Percentiles rank a stretch among this genome's conserved stretches.
Conservation (phyloP, 2,888 invertebrate genomes). For the Erebia palarica region DNA sequence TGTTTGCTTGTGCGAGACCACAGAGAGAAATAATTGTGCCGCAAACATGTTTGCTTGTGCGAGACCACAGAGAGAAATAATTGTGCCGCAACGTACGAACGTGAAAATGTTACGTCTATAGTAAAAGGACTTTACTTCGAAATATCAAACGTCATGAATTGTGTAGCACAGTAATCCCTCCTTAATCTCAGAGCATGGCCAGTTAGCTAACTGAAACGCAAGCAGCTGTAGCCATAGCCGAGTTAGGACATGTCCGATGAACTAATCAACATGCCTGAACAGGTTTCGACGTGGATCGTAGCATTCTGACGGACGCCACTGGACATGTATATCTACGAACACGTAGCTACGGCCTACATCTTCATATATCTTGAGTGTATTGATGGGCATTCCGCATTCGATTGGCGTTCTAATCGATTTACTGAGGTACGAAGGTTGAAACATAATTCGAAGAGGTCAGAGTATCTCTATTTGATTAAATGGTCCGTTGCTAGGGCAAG, state of each 20-base stretch:
- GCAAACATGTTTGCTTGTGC: too few species aligned
- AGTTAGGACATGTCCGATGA: slow-evolving; percentile 33
- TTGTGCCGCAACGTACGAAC: too few species aligned
- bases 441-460: background rate
- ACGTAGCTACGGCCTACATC: background rate
- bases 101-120: too few species aligned
- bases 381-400: slow-evolving; percentile 1
- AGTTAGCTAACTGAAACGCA: slow-evolving; percentile 10
- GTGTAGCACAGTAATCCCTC: background rate
- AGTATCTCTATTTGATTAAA: background rate
- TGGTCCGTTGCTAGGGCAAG: background rate
- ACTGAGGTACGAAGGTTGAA: background rate
- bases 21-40: too few species aligned
- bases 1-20: too few species aligned
- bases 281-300: slow-evolving; percentile 21
- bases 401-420: slow-evolving; percentile 6
- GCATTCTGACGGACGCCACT: slow-evolving; percentile 21
- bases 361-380: slow-evolving; percentile 12
- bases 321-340: background rate
- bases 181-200: background rate
- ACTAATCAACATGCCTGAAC: slow-evolving; percentile 36
- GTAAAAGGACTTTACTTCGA: background rate
- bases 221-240: slow-evolving; percentile 21
- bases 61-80: too few species aligned
- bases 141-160: background rate